phyloP scores from a whole-genome alignment of 1,140 invertebrate genomes.

The Solen grandis region DNA sequence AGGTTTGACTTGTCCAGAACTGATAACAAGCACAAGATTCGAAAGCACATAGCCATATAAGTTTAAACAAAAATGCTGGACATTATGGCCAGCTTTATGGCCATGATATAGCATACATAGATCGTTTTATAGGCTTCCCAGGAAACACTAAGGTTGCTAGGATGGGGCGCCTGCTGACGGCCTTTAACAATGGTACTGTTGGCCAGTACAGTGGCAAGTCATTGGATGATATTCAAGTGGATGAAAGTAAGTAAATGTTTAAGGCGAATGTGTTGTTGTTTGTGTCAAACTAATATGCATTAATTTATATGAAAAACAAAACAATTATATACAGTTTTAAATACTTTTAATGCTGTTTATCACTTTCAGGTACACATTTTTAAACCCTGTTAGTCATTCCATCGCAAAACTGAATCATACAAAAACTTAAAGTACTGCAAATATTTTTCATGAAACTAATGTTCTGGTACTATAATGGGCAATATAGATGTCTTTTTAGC shows the following conservation, averaged over 20 bases:
- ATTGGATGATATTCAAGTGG: background rate
- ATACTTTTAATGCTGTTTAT: no score
- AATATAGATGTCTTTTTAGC: no score
- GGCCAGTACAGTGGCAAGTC: background rate
- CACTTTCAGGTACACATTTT: no score
- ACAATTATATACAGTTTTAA: no score
- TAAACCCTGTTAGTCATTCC: no score
- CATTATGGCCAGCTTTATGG: conserved; percentile 12
- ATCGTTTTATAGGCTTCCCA: conserved; percentile 12
- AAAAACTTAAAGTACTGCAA: no score
- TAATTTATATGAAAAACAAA: no score
- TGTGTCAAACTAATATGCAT: no score
- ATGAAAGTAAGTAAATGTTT: conserved; percentile 20
- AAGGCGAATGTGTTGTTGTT: no score
- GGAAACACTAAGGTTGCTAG: conserved; percentile 24
- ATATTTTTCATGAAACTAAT: no score
- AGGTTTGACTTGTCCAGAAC: background rate
- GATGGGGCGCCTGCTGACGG: background rate
- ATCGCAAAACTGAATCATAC: no score
- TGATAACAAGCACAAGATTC: conserved; percentile 2
- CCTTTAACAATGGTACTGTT: conserved; percentile 18
- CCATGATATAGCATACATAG: conserved; percentile 8
- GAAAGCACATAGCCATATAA: conserved; percentile 35
- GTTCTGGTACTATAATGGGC: no score
- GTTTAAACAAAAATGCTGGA: background rate